phyloP scores from a whole-genome alignment of 1,140 invertebrate genomes.

The Platorchestia sp. region DNA sequence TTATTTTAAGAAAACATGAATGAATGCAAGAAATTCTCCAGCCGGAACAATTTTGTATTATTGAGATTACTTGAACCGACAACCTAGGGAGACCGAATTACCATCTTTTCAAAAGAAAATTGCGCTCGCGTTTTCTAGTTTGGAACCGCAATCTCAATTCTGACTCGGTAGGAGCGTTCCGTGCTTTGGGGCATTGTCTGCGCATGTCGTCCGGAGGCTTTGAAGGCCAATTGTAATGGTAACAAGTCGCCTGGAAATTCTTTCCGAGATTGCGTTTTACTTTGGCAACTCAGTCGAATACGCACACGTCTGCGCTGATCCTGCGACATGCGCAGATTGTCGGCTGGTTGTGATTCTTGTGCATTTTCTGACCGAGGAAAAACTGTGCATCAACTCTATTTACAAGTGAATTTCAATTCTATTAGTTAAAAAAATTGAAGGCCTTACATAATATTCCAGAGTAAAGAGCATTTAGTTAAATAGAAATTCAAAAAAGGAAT shows the following conservation, averaged over 20 bases:
- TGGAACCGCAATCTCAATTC: constrained; percentile 6
- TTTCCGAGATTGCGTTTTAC: background rate
- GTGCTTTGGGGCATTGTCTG: background rate
- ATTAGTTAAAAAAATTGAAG: too few relatives aligned
- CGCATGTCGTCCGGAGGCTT: background rate
- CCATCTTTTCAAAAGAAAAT: constrained; percentile 19
- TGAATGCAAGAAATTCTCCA: background rate
- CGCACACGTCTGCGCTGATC: background rate
- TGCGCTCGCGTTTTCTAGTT: constrained; percentile 2
- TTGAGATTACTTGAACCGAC: constrained; percentile 1
- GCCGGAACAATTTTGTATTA: background rate
- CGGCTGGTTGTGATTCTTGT: background rate
- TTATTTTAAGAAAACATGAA: background rate
- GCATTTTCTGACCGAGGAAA: too few relatives aligned
- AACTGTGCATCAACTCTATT: too few relatives aligned
- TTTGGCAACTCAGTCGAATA: background rate
- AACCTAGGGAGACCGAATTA: background rate
- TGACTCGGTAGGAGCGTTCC: background rate
- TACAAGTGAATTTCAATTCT: too few relatives aligned
- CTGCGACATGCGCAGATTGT: background rate
- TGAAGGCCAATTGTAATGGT: constrained; percentile 7
- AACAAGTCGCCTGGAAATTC: background rate
- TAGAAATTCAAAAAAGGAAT: too few relatives aligned
- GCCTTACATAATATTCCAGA: too few relatives aligned
- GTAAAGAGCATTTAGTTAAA: too few relatives aligned